Base-by-base conservation (phyloP, 1,140 invertebrate genomes). In the Diuraphis noxia region DNA sequence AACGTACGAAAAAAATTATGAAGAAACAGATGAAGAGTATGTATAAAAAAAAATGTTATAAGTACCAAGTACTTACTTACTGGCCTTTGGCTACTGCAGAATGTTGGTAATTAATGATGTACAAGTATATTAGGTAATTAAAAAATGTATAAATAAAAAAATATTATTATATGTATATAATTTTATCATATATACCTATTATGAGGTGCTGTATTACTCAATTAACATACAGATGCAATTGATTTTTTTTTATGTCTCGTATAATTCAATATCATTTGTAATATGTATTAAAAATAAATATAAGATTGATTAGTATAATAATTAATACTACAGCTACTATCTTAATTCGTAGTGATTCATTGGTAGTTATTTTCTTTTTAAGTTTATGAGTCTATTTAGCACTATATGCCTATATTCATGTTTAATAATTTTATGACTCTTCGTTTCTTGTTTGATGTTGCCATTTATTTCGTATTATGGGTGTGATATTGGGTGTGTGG, bases 11-110 rank as follows among this genome's bases (percentile, higher is more conserved):
- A 41, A 77, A 13, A 41, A 49, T 81, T 23, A 82, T 30, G 77
- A 91, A 17, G 36, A 36, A 38, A 19, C 43, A 23, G 41, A 91
- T 38, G 77, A 79, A 82, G 89, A 91, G 89, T 91, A 81, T n/a
- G 77, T 90, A 81, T n/a, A 38, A 30, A 89, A 56, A 41, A 38
- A 81, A 40, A 81, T n/a, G 36, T 81, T 25, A 81, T 5, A n/a
- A 72, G 56, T 72, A 17, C 21, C 9, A 30, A 8, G 1, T 43
- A 46, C 43, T 46, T 46, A 46, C 10, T 13, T 46, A 0, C 43
- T 46, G 13, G 43, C 43, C 17, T 10, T 0, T 17, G 10, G 3
- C 30, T n/a, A 72, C 30, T 72, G 30, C 7, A 72, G 17, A 72
- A 63, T n/a, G 13, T n/a, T 63, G 0, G 13, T 63, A n/a, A n/a